Evolutionary conservation across 2,797 vertebrate genomes (phyloP), one percentile per base, ranked within the genome.

Genomic region (Leptatherina wallacei): DNA sequence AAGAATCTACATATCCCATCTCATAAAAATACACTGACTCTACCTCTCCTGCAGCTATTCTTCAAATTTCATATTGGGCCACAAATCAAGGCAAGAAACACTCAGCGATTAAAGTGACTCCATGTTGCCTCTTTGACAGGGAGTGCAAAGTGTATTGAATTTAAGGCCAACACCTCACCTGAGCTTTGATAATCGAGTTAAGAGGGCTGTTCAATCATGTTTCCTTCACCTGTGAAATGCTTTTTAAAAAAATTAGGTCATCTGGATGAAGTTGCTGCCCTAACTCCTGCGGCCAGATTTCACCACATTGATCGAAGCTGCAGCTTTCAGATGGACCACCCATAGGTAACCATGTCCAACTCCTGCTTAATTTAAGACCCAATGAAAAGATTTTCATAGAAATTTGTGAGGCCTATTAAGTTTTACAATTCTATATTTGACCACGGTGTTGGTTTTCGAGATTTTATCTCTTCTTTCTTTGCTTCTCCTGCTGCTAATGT

Each of bases 171-270:
- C 65, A 65, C 57, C 69, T 71, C 54, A 82, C 59, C 69, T 12
- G 33, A 30, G 78, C 42, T 71, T 27, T 4, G 57, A 69, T 85
- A 83, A 83, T 83, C 68, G 84, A 79, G 70, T 75, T 47, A 57
- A 85, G 62, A 86, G 59, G 32, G 30, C 60, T 67, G 66, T 80
- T 86, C 67, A 60, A 32, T 73, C 57, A 9, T 55, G 74, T 69
- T 82, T 61, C 47, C 54, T 63, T 77, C 57, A 81, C 73, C 73
- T 75, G 55, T 51, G 51, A 67, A 66, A 68, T 54, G 35, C 59
- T 76, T 27, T 27, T 27, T 72, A 5, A 9, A 63, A 54, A 80
- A 75, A 82, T 56, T 24, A 77, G 73, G 71, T 85, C 71, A 81
- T 73, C 33, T 47, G 44, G 54, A 75, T 82, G 61, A 80, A 60